These are phyloP conservation scores for Tetragonula carbonaria DNA, from an alignment of 2,888 invertebrate species.

Conservation along the genomic window DNA sequence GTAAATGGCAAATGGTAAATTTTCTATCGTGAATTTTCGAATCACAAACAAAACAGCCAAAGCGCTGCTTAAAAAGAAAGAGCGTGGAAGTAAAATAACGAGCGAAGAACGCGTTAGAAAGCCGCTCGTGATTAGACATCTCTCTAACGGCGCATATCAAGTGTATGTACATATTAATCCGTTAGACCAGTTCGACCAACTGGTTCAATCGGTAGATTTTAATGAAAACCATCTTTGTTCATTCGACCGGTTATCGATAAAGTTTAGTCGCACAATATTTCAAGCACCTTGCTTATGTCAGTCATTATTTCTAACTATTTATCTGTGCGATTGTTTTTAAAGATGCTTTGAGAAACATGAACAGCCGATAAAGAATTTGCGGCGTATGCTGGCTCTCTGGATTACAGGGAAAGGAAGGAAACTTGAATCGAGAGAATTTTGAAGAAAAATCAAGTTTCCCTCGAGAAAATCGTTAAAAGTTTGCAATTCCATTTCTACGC, in stretches of 20 bases:
- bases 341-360: constrained; percentile 14
- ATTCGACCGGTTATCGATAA: neutral
- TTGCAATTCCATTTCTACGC: constrained; percentile 33
- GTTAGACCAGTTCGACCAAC: constrained; percentile 6
- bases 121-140: constrained; percentile 32
- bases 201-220: constrained; percentile 30
- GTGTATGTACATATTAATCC: constrained; percentile 40
- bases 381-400: constrained; percentile 5
- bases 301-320: constrained; percentile 14
- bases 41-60: too few species aligned
- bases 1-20: neutral
- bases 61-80: neutral
- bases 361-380: constrained; percentile 9
- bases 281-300: constrained; percentile 26
- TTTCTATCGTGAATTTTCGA: constrained; percentile 18
- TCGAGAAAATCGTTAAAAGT: neutral
- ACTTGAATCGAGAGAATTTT: neutral
- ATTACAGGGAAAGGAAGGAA: constrained; percentile 19
- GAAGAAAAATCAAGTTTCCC: neutral
- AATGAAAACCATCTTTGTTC: constrained; percentile 43
- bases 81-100: neutral
- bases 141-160: neutral
- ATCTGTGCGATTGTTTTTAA: constrained; percentile 8
- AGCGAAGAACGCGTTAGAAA: constrained; percentile 8
- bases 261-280: constrained; percentile 49